These are phyloP conservation scores for Rostratula benghalensis DNA, from an alignment of 2,113 vertebrate species.

Conservation along the genomic window DNA sequence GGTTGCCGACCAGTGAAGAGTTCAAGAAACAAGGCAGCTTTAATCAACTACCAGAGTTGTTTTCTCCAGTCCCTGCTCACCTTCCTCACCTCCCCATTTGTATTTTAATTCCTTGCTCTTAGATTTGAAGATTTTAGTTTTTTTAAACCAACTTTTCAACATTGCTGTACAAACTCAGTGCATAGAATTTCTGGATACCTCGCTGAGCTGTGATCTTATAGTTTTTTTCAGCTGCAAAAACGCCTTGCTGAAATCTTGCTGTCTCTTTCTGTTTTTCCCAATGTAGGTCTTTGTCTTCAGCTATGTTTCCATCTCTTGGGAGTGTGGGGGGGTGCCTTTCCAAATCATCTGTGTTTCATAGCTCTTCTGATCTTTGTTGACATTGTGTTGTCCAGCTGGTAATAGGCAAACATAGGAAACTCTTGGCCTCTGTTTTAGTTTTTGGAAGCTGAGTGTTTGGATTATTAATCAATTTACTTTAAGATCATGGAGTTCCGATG, in stretches of 20 bases:
- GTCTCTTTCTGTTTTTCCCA: background rate
- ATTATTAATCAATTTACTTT: background rate
- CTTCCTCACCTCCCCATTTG: background rate
- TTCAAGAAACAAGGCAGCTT: background rate
- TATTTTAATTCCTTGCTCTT: background rate
- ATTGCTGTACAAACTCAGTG: background rate
- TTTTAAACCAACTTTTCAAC: background rate
- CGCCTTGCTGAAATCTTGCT: background rate
- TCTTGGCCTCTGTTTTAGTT: background rate
- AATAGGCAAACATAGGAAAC: conserved; percentile 10
- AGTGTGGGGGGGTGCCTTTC: background rate
- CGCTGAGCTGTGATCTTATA: background rate
- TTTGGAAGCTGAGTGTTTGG: background rate
- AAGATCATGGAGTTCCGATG: background rate
- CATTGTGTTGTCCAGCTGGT: conserved; percentile 21
- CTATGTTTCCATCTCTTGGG: background rate
- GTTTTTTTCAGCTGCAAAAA: background rate
- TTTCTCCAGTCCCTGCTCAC: background rate
- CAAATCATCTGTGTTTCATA: background rate
- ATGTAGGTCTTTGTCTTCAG: background rate
- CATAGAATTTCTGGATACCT: background rate
- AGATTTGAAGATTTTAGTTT: background rate
- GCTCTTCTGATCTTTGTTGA: conserved; percentile 49
- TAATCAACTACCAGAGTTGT: background rate
- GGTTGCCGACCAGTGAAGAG: background rate